Base-by-base conservation (phyloP, 2,797 vertebrate genomes). In the Jordanella pulchra region DNA sequence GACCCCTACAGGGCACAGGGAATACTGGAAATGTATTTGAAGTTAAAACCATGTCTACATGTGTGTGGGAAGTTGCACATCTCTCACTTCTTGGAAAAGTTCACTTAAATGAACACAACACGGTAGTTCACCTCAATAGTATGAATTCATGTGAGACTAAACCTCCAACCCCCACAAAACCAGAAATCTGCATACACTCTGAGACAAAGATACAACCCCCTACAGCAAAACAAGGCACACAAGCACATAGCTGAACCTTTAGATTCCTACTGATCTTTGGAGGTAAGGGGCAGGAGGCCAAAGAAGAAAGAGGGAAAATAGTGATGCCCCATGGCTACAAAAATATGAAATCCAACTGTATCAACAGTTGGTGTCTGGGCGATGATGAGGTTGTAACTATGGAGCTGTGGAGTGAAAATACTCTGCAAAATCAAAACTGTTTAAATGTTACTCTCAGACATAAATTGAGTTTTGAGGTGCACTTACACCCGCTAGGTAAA, bases 281-380 rank as follows among this genome's bases (percentile, higher is more conserved):
- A 87, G 84, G 71, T 30, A 42, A 69, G 72, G 85, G 81, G 67
- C 83, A 87, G 71, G 64, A 82, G 86, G 82, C 75, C 82, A 83
- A 45, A 80, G 71, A 84, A 77, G 79, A 64, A 73, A 74, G 80
- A 68, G 77, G 81, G 83, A 91, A 81, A 93, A 93, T 88, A 91
- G 73, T 76, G 90, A 78, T 86, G 90, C 87, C 85, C 90, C 84
- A 87, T 74, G 84, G 87, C 89, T 92, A 89, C 84, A 78, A 89
- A 92, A 93, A 92, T 88, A 93, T 72, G 58, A 83, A 81, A 81
- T 86, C 84, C 90, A 91, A 92, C 92, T 91, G 89, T 87, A 92
- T 93, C 91, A 94, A 92, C 91, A 92, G 69, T 76, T 63, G 67
- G 75, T 58, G 69, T 79, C 71, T 69, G 64, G 69, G 82, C 82